Conservation (phyloP, 2,888 invertebrate genomes). For the Spisula solida region DNA sequence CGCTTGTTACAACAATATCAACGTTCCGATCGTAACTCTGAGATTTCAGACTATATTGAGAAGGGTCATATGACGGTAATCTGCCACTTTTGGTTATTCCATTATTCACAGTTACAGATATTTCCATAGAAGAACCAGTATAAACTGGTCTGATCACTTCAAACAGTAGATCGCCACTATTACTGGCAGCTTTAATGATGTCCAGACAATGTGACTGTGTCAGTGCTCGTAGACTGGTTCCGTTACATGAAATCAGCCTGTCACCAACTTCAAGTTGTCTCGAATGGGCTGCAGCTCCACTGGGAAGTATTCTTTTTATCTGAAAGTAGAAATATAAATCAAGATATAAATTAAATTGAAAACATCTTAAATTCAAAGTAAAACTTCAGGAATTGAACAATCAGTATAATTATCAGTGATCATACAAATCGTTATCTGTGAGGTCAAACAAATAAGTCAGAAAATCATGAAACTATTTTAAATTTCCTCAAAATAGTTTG, state of each 20-base stretch:
- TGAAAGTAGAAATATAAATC: slow-evolving; percentile 70
- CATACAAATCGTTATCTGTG: no score
- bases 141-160: slow-evolving; percentile 88
- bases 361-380: no score
- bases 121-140: slow-evolving; percentile 74
- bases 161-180: slow-evolving; percentile 90
- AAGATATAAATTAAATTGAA: no score
- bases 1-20: slow-evolving; percentile 69
- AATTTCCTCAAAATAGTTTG: no score
- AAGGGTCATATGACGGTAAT: slow-evolving; percentile 53
- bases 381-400: no score
- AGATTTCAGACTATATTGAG: slow-evolving; percentile 68
- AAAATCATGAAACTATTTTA: no score
- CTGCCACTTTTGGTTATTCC: slow-evolving; percentile 26
- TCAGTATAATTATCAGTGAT: no score
- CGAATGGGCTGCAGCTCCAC: slow-evolving; percentile 90
- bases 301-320: slow-evolving; percentile 82
- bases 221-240: slow-evolving; percentile 92
- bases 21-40: slow-evolving; percentile 68
- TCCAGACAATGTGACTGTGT: slow-evolving; percentile 96
- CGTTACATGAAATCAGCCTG: slow-evolving; percentile 96
- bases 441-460: no score
- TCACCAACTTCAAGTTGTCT: slow-evolving; percentile 94
- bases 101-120: slow-evolving; percentile 71
- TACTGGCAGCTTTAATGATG: slow-evolving; percentile 94